Conservation (phyloP, 2,113 vertebrate species). For the Cyprinodon variegatus region DNA sequence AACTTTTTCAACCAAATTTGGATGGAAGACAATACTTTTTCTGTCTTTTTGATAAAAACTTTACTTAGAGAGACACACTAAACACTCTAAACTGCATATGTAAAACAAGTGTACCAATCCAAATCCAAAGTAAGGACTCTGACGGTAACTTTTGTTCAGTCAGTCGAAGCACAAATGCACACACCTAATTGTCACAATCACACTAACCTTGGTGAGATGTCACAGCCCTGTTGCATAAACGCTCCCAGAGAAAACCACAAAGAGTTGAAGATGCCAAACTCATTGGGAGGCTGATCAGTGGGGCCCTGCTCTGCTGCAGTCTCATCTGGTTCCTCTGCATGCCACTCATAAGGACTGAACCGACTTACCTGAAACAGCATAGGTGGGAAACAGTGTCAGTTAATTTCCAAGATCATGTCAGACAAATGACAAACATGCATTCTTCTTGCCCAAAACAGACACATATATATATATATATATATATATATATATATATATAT, state of each 20-base stretch:
- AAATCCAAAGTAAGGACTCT: conserved; percentile 14
- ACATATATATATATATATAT: no score
- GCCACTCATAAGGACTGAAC: conserved; percentile 98
- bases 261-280: conserved; percentile 99
- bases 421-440: no score
- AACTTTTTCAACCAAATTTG: background rate
- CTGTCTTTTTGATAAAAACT: background rate
- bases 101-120: conserved; percentile 5
- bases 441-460: no score
- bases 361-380: conserved; percentile 81
- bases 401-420: background rate
- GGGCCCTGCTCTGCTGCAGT: conserved; percentile 87
- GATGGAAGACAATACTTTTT: background rate
- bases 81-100: background rate
- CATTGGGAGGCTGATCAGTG: conserved; percentile 96
- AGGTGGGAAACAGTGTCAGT: background rate
- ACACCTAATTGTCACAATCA: background rate
- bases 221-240: conserved; percentile 99
- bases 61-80: background rate
- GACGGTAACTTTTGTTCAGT: conserved; percentile 18
- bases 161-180: conserved; percentile 27
- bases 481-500: no score
- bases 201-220: conserved; percentile 97
- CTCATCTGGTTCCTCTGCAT: conserved; percentile 96
- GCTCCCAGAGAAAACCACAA: conserved; percentile 99